Percentiles rank a stretch among this genome's conserved stretches.
phyloP scores from a whole-genome alignment of 2,113 vertebrate species.

The Dolichotis patagonum region DNA sequence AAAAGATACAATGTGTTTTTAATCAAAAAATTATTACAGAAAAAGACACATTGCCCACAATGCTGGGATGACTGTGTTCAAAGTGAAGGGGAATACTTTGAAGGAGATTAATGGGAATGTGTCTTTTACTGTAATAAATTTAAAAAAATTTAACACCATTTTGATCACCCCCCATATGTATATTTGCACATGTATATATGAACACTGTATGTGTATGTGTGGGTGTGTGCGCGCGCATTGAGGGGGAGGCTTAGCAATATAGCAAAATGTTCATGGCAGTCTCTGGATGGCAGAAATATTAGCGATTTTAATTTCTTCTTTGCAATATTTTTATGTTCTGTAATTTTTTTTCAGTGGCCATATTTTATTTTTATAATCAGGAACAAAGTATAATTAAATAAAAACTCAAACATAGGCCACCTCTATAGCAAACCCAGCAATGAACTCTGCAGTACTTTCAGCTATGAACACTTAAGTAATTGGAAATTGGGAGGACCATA shows the following conservation, averaged over 20 bases:
- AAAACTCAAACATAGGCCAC: slow-evolving; percentile 67
- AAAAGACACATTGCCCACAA: background rate
- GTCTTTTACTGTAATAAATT: background rate
- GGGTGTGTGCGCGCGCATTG: background rate
- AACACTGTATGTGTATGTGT: background rate
- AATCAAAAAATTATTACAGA: background rate
- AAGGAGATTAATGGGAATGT: background rate
- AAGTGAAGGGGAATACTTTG: background rate
- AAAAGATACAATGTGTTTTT: background rate
- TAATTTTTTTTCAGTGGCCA: slow-evolving; percentile 28
- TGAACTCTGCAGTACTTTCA: slow-evolving; percentile 74
- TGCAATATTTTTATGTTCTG: slow-evolving; percentile 39
- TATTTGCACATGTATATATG: background rate
- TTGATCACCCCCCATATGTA: background rate
- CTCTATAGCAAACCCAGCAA: slow-evolving; percentile 74
- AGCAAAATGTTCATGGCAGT: slow-evolving; percentile 44
- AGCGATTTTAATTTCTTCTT: slow-evolving; percentile 60
- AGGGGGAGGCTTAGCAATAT: background rate
- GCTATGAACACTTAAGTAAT: slow-evolving; percentile 80
- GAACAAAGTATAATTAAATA: slow-evolving; percentile 77
- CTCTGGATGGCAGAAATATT: slow-evolving; percentile 56
- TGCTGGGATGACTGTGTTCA: background rate
- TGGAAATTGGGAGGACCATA: slow-evolving; percentile 72
- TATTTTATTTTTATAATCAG: slow-evolving; percentile 71
- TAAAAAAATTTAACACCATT: background rate